Base-by-base conservation (phyloP, 2,113 vertebrate species). In the Corvus hawaiiensis region DNA sequence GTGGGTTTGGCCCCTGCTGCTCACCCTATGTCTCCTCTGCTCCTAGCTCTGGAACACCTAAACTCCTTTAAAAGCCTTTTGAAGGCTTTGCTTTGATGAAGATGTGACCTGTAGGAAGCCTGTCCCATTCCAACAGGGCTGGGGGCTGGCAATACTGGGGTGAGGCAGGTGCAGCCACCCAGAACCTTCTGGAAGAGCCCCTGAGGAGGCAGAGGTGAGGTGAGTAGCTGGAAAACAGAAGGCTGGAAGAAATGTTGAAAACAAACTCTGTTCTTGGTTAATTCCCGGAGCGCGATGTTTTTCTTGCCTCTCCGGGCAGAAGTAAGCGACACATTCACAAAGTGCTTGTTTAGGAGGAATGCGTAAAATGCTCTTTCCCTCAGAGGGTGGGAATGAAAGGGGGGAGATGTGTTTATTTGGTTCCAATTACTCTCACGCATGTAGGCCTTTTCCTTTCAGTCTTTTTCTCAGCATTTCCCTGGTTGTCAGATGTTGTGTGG, bases 111-210 rank as follows among this genome's bases (percentile, higher is more conserved):
- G 2, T 16, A 33, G 43, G 58, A 27, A 24, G 21, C 23, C 5
- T 13, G 16, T 32, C 6, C 23, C 0, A 0, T 13, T 11, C 41
- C 0, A 1, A 1, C 7, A 27, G 23, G 35, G 61, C 61, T 27
- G 10, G 9, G 6, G 10, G 23, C 1, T 0, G 8, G 35, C 5
- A 9, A 32, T 2, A 7, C 46, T 6, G 30, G 27, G 61, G 27
- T 0, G 7, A 84, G 49, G 18, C 11, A 11, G 48, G 6, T 8
- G 23, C 1, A 0, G 37, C 0, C 0, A 4, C 51, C 30, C 2
- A 1, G 63, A 75, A 84, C 52, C 33, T 89, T 84, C 92, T 55
- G 43, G 81, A 82, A 84, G 18, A 16, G 7, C 3, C 23, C 1
- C 5, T 0, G 2, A 13, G n/a, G 39, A 41, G 35, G 48, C 28